phyloP scores from a whole-genome alignment of 2,797 vertebrate genomes.

The Sebastes kiyomatsui region DNA sequence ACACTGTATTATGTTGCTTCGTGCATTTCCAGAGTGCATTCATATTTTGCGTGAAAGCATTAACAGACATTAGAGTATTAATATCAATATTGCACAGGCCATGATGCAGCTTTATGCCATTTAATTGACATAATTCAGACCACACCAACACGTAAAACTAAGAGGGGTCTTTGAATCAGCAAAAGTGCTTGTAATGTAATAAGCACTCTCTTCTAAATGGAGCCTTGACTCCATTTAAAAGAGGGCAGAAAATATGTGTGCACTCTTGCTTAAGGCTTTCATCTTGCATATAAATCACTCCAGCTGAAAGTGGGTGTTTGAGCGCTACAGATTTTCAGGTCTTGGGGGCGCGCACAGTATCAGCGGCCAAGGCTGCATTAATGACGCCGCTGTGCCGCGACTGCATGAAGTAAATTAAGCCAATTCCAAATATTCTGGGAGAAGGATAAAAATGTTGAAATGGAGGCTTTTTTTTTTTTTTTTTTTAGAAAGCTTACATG shows the following conservation, averaged over 20 bases:
- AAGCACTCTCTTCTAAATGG: slow-evolving; percentile 82
- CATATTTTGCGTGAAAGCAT: slow-evolving; percentile 30
- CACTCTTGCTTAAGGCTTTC: slow-evolving; percentile 79
- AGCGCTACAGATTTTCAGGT: slow-evolving; percentile 63
- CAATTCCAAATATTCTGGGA: slow-evolving; percentile 58
- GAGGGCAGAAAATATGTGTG: slow-evolving; percentile 75
- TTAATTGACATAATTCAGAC: slow-evolving; percentile 82
- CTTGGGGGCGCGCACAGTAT: slow-evolving; percentile 63
- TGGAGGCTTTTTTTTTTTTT: slow-evolving; percentile 5
- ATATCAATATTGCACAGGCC: slow-evolving; percentile 42
- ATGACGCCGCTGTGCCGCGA: slow-evolving; percentile 58
- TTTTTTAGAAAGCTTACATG: slow-evolving; percentile 21
- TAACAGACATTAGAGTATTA: slow-evolving; percentile 49
- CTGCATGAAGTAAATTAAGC: slow-evolving; percentile 65
- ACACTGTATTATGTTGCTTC: background rate
- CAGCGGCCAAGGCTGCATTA: slow-evolving; percentile 66
- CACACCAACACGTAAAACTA: slow-evolving; percentile 67
- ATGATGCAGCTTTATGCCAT: slow-evolving; percentile 68
- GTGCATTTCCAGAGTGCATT: slow-evolving; percentile 24
- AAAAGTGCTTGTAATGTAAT: slow-evolving; percentile 80
- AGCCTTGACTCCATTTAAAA: slow-evolving; percentile 83
- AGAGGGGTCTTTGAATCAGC: slow-evolving; percentile 73
- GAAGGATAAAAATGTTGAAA: slow-evolving; percentile 40
- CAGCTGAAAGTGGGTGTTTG: slow-evolving; percentile 69
- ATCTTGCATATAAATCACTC: slow-evolving; percentile 81